Percentiles rank a stretch among this genome's conserved stretches.
These are phyloP conservation scores for Dunckerocampus dactyliophorus DNA, from an alignment of 2,113 vertebrate species.

Conservation along the genomic window DNA sequence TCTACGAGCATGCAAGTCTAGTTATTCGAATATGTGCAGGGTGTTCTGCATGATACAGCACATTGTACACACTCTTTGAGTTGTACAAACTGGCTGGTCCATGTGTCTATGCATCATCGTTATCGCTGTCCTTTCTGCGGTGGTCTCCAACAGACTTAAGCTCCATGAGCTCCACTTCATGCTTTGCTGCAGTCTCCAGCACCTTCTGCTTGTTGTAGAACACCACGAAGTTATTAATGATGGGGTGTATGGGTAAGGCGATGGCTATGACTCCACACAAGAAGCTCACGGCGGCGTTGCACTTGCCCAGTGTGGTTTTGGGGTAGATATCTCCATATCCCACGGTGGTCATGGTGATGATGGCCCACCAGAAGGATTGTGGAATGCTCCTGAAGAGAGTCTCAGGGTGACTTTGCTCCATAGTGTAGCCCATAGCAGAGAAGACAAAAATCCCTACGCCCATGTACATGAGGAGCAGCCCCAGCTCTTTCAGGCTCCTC, in stretches of 20 bases:
- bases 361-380: constrained; percentile 98
- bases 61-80: too few relatives aligned
- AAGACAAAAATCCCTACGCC: constrained; percentile 96
- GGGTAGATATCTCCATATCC: constrained; percentile 97
- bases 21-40: too few relatives aligned
- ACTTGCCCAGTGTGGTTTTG: constrained; percentile 93
- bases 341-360: constrained; percentile 98
- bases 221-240: constrained; percentile 96
- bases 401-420: constrained; percentile 94
- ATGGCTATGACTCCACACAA: constrained; percentile 95
- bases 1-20: too few relatives aligned
- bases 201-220: constrained; percentile 96
- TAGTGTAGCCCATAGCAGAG: constrained; percentile 91
- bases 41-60: too few relatives aligned
- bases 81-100: background rate
- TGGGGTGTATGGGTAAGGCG: constrained; percentile 93
- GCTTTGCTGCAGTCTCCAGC: constrained; percentile 91
- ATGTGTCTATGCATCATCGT: constrained; percentile 1
- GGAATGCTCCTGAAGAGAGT: constrained; percentile 98
- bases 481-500: constrained; percentile 91
- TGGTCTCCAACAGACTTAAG: constrained; percentile 76
- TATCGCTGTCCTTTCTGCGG: constrained; percentile 31
- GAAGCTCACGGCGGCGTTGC: constrained; percentile 95
- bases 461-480: constrained; percentile 94
- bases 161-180: constrained; percentile 92